Conservation (phyloP, 2,888 invertebrate genomes). For the Anoncus sp. region DNA sequence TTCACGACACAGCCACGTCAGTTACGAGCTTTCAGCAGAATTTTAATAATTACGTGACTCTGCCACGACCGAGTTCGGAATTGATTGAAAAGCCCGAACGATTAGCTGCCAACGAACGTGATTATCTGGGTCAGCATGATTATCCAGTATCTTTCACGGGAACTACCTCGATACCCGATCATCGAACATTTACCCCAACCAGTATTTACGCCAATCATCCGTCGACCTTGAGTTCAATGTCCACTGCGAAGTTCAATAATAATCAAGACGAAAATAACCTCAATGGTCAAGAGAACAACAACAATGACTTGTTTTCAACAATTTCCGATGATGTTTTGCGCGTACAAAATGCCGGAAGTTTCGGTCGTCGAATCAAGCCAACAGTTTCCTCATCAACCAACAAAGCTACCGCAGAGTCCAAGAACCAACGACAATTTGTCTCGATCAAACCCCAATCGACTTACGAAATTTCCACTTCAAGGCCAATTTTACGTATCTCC, state of each 20-base stretch:
- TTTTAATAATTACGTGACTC: conserved; percentile 58
- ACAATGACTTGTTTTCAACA: conserved; percentile 57
- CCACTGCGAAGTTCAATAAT: neutral
- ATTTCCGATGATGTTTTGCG: conserved; percentile 69
- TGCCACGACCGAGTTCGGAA: conserved; percentile 11
- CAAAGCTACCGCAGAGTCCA: neutral
- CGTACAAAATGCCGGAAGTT: conserved; percentile 71
- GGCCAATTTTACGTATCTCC: conserved; percentile 23
- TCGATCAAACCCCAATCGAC: neutral
- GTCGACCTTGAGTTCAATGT: conserved; percentile 23
- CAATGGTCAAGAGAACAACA: conserved; percentile 18
- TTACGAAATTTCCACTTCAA: conserved; percentile 32
- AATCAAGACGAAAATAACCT: conserved; percentile 4
- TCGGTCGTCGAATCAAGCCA: conserved; percentile 65
- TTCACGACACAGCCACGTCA: conserved; percentile 15
- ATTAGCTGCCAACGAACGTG: conserved; percentile 14
- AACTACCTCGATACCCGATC: conserved; percentile 22
- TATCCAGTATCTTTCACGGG: neutral
- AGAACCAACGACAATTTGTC: conserved; percentile 10
- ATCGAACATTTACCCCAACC: conserved; percentile 23
- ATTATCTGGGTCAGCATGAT: conserved; percentile 16
- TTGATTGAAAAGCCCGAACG: conserved; percentile 14
- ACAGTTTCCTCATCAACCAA: neutral
- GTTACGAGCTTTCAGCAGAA: conserved; percentile 35
- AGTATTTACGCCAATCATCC: conserved; percentile 27